phyloP scores from a whole-genome alignment of 1,140 invertebrate species.

The Drosophila lacertosa region DNA sequence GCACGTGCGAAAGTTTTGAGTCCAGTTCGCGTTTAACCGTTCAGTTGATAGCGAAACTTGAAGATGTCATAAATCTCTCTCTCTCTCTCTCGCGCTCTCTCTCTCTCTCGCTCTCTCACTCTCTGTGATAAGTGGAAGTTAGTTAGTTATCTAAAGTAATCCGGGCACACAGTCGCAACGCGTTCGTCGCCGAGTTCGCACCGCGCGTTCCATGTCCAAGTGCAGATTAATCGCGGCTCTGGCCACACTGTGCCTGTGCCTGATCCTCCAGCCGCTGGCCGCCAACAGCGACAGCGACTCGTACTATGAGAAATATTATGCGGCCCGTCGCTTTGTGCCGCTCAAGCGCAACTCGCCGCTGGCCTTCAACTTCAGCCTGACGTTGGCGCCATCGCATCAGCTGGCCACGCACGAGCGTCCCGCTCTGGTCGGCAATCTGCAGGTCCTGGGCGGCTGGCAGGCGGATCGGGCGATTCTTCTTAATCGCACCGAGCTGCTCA shows the following conservation, averaged over 20 bases:
- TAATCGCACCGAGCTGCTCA: conserved; percentile 68
- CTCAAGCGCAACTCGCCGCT: conserved; percentile 68
- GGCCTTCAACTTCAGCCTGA: conserved; percentile 64
- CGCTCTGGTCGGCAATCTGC: conserved; percentile 67
- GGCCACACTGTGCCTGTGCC: conserved; percentile 55
- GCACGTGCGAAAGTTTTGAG: conserved; percentile 25
- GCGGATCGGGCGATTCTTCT: conserved; percentile 57
- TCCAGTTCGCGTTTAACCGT: not conserved
- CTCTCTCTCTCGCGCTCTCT: no score
- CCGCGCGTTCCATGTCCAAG: conserved; percentile 30
- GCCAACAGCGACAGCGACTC: conserved; percentile 73
- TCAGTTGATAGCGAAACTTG: conserved; percentile 26
- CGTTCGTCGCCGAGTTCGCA: conserved; percentile 35
- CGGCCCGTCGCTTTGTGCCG: conserved; percentile 70
- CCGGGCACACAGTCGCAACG: conserved; percentile 42
- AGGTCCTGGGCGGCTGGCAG: conserved; percentile 58
- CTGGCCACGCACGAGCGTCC: conserved; percentile 53
- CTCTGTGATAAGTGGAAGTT: conserved; percentile 42
- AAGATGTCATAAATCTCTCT: conserved; percentile 38
- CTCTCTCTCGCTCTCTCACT: conserved; percentile 7
- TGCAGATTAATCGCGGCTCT: conserved; percentile 45
- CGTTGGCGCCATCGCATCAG: conserved; percentile 8
- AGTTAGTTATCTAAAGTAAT: no score
- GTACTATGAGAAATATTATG: conserved; percentile 82
- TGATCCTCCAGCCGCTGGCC: conserved; percentile 65